phyloP scores from a whole-genome alignment of 2,113 vertebrate genomes.

The Sterrhoptilus dennistouni region DNA sequence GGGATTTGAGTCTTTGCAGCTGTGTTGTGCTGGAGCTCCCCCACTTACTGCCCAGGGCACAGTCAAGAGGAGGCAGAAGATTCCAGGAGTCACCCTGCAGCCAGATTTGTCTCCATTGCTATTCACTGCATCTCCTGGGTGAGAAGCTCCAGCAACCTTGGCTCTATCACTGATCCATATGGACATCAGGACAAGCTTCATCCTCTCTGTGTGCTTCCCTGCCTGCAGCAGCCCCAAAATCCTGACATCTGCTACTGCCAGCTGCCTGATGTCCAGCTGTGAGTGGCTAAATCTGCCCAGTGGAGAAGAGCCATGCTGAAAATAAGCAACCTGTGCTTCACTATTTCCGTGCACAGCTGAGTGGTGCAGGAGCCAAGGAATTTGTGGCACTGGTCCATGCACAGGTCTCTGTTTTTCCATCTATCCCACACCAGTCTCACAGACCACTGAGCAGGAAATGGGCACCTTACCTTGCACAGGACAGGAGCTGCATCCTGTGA shows the following conservation, averaged over 20 bases:
- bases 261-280: not conserved
- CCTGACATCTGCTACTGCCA: not conserved
- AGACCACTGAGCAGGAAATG: fast-evolving
- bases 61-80: not conserved
- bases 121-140: not conserved
- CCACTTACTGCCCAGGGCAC: not conserved
- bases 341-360: not conserved
- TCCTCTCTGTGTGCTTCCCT: not conserved
- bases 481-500: constrained; percentile 42
- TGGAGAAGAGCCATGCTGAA: not conserved
- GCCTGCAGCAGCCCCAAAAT: not conserved
- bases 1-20: not conserved
- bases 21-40: not conserved
- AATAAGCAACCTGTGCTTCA: not conserved
- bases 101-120: not conserved
- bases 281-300: not conserved
- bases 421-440: not conserved
- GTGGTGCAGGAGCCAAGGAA: not conserved
- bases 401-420: not conserved
- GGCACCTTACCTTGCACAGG: constrained; percentile 28
- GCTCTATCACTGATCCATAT: not conserved
- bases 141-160: not conserved
- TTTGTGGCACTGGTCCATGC: not conserved
- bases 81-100: not conserved
- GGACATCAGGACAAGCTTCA: not conserved